Base-by-base conservation (phyloP, 2,888 invertebrate species). In the Leptarthrus brevirostris region DNA sequence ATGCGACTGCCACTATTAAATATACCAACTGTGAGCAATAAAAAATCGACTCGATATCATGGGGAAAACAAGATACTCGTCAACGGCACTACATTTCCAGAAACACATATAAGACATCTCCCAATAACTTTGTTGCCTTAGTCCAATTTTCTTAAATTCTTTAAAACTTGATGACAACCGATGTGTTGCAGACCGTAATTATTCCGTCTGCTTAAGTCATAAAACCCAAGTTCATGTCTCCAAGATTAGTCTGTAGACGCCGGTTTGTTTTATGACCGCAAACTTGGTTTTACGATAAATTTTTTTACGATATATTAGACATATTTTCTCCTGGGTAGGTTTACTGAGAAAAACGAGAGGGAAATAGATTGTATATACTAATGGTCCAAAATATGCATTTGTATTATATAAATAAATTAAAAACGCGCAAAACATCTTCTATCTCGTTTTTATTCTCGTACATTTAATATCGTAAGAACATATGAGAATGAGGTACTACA, bases 191-290 rank as follows among this genome's bases (percentile, higher is more conserved):
- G 64, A 64, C 64, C 64, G 34, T 64, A 47, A 64, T 64, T 64
- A 47, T 64, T 64, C 24, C 47, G 47, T 64, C 64, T 64, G 64
- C 36, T 64, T 64, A 47, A 64, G 47, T 20, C 44, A 64, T 64
- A 64, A 64, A 64, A 64, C 64, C 44, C 64, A 64, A 64, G 64
- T 64, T 64, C 64, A 64, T 64, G 64, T 64, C 64, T 64, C 64
- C 47, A 24, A 47, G 64, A 64, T 64, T 64, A 64, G 64, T 64
- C 64, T 64, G 64, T 36, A 64, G 64, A 64, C 64, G 64, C 64
- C 64, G 64, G 64, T 64, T 64, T 64, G 64, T 26, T 64, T 64
- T 64, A 64, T 64, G 44, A 64, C 64, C 64, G 47, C 64, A 64
- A 64, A 64, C 44, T 64, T 44, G 64, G 44, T 24, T 64, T 24